phyloP scores from a whole-genome alignment of 2,888 invertebrate genomes.

The Synanthedon myopaeformis region DNA sequence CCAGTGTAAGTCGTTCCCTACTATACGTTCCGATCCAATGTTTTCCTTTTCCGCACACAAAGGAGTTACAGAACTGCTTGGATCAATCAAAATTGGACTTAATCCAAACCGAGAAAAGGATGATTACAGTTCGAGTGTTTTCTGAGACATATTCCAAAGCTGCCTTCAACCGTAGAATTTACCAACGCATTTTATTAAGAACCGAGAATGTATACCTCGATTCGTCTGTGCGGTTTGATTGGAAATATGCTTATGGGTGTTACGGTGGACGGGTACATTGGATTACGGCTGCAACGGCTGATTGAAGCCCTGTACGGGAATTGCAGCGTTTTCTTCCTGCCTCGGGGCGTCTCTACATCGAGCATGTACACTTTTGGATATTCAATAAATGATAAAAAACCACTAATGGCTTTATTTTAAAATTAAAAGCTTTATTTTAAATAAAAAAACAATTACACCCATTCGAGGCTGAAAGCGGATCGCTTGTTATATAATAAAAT shows the following conservation, averaged over 20 bases:
- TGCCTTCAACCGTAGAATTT: constrained; percentile 23
- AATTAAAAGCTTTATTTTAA: too few species aligned
- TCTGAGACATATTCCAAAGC: background rate
- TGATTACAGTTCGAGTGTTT: background rate
- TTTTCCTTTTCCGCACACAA: constrained; percentile 16
- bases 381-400: too few species aligned
- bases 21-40: constrained; percentile 39
- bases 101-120: background rate
- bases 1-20: constrained; percentile 31
- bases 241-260: constrained; percentile 59
- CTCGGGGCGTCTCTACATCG: background rate
- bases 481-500: too few species aligned
- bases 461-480: too few species aligned
- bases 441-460: too few species aligned
- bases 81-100: background rate
- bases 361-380: background rate
- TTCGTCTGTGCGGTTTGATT: constrained; percentile 55
- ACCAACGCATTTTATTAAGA: constrained; percentile 64
- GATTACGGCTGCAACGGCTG: constrained; percentile 44
- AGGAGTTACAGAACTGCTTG: constrained; percentile 8
- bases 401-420: background rate
- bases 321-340: background rate
- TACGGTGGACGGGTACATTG: constrained; percentile 32
- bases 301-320: constrained; percentile 25
- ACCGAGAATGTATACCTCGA: constrained; percentile 44